Conservation (phyloP, 2,113 vertebrate genomes). For the Telmatochromis bifrenatus region DNA sequence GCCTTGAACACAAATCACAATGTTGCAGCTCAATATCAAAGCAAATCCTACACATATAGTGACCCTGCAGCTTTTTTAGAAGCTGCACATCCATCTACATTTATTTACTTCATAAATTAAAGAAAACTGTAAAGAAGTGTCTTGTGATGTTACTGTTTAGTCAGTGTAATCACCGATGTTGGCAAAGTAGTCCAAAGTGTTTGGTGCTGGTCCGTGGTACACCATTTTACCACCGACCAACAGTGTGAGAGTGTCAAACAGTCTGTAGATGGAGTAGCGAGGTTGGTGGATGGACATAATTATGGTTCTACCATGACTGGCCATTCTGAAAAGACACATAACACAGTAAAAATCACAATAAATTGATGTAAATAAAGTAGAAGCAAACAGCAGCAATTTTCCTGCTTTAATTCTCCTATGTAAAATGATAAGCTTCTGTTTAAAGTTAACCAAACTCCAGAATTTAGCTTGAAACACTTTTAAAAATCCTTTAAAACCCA, state of each 20-base stretch:
- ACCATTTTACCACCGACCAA: conserved; percentile 81
- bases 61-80: not conserved
- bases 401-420: not conserved
- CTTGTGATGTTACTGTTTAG: not conserved
- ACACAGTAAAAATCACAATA: not conserved
- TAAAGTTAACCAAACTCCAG: not conserved
- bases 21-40: not conserved
- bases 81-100: not conserved
- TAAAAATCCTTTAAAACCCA: not conserved
- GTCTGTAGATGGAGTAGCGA: conserved; percentile 91
- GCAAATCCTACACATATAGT: not conserved
- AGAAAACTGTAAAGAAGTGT: not conserved
- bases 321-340: conserved; percentile 74
- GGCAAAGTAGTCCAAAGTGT: conserved; percentile 79
- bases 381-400: not conserved
- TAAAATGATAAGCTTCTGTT: not conserved
- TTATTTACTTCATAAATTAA: not conserved
- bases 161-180: conserved; percentile 67
- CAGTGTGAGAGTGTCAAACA: conserved; percentile 85
- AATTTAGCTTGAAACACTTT: not conserved
- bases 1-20: conserved; percentile 53
- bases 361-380: not conserved
- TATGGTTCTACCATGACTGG: conserved; percentile 80
- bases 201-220: conserved; percentile 80
- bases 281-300: conserved; percentile 97